Base-by-base conservation (phyloP, 2,113 vertebrate genomes). In the Philantomba maxwellii region DNA sequence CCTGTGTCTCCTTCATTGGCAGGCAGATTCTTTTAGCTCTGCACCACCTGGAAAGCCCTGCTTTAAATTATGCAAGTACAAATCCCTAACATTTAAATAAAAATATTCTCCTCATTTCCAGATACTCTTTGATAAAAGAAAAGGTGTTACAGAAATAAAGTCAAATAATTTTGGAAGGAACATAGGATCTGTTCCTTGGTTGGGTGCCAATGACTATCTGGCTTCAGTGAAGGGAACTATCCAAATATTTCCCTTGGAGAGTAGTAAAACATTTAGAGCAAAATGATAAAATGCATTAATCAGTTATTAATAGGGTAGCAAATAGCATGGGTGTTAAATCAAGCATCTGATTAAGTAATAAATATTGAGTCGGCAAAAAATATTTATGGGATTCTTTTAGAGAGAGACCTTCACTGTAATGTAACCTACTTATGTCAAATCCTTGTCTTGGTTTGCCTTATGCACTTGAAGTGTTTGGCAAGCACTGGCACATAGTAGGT, bases 81-180 rank as follows among this genome's bases (percentile, higher is more conserved):
- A 89, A 87, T 87, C 87, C 45, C 2, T 80, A 92, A 78, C 77
- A 91, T 97, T 96, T 90, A 95, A 94, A 83, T 92, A 90, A 90
- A 92, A 93, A 81, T 88, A 55, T 57, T 93, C 51, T 93, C 60
- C 60, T 2, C 83, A 26, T 5, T 83, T n/a, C n/a, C 16, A 96
- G 43, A 64, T 2, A 95, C 28, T 93, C 7, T 62, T 51, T 92
- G 14, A 58, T 87, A 39, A 95, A 93, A 14, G 4, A 39, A 95
- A 93, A 14, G 5, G 2, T 87, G 13, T 51, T 89, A 64, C 39
- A 91, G 47, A 73, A 85, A 88, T 82, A 45, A 36, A 93, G 25
- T 93, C 5, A 96, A 84, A 17, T 90, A 47, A 75, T 96, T 94
- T 81, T 92, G 77, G 33, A 58, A 91, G 78, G 16, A 75, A 23